phyloP scores from a whole-genome alignment of 2,888 invertebrate genomes.

The Apotomis betuletana region DNA sequence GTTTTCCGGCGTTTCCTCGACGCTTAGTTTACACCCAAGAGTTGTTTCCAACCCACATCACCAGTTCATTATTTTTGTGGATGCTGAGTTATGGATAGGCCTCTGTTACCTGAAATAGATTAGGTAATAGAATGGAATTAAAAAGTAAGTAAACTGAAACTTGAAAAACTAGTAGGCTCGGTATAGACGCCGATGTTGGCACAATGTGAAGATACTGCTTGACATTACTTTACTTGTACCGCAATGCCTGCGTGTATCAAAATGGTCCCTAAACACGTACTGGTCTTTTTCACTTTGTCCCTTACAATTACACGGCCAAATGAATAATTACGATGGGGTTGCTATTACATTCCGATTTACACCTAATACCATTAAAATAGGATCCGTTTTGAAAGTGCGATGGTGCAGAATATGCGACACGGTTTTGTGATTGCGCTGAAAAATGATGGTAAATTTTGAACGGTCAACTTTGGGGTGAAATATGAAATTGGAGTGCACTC shows the following conservation, averaged over 20 bases:
- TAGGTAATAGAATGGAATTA: too few relatives aligned
- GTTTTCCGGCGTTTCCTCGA: too few relatives aligned
- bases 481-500: constrained; percentile 2
- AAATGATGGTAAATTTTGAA: constrained; percentile 16
- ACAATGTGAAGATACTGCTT: constrained; percentile 1
- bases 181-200: not conserved
- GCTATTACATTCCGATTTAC: constrained; percentile 8
- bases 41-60: too few relatives aligned
- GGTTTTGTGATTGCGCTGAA: constrained; percentile 22
- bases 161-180: too few relatives aligned
- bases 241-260: constrained; percentile 27
- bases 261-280: constrained; percentile 32
- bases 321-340: constrained; percentile 23
- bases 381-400: not conserved
- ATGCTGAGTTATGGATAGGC: too few relatives aligned
- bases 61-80: too few relatives aligned
- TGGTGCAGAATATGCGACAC: constrained; percentile 3
- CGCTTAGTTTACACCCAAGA: too few relatives aligned
- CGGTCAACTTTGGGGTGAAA: constrained; percentile 18
- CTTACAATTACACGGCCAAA: constrained; percentile 30
- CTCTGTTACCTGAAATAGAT: too few relatives aligned
- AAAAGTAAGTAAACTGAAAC: too few relatives aligned
- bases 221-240: not conserved
- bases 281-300: constrained; percentile 28
- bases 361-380: not conserved